Conservation (phyloP, 2,797 vertebrate species). For the Rhynchotus rufescens region DNA sequence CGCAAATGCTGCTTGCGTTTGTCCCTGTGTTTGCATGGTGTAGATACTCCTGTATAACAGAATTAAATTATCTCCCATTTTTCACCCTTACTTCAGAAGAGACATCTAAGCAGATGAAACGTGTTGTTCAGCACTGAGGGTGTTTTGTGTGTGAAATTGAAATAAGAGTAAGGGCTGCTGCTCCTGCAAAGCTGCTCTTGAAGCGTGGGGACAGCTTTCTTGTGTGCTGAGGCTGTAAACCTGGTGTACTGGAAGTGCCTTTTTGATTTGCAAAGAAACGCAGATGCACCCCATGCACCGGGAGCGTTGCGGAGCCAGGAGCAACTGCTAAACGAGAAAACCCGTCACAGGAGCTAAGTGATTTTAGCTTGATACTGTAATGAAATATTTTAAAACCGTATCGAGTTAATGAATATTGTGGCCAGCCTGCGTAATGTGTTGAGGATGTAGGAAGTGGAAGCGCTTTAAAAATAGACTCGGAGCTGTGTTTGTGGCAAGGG, state of each 20-base stretch:
- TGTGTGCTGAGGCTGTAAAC: not conserved
- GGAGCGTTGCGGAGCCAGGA: not conserved
- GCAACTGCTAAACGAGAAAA: constrained; percentile 1
- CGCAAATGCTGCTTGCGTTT: not conserved
- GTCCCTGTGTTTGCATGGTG: not conserved
- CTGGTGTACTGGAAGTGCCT: not conserved
- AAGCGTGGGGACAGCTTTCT: not conserved
- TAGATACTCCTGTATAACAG: not conserved
- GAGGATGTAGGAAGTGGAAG: not conserved
- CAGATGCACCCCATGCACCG: not conserved
- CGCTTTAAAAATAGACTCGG: not conserved
- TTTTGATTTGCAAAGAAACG: not conserved
- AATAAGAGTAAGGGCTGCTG: not conserved
- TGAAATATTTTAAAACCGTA: not conserved
- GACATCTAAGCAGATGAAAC: not conserved
- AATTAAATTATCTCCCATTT: not conserved
- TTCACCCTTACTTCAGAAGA: not conserved
- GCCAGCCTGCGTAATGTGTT: not conserved
- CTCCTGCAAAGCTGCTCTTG: not conserved
- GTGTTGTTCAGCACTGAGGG: not conserved
- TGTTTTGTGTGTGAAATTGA: not conserved
- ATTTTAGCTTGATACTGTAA: constrained; percentile 22
- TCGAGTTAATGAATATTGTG: not conserved
- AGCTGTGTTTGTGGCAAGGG: not conserved
- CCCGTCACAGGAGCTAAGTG: not conserved